Conservation (phyloP, 2,113 vertebrate species). For the Phylloscopus whistleri region DNA sequence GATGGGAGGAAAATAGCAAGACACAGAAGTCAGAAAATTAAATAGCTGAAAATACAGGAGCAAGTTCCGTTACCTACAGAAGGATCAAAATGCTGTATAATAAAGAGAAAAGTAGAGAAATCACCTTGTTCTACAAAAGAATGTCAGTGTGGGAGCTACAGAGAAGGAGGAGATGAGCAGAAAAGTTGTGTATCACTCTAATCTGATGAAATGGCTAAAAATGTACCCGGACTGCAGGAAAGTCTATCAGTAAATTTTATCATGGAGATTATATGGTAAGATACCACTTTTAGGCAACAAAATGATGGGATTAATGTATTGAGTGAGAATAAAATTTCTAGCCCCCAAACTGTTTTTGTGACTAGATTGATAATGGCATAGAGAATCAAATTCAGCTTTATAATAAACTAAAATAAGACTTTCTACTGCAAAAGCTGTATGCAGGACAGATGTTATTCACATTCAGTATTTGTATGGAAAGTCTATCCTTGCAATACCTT, state of each 20-base stretch:
- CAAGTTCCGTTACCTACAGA: background rate
- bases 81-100: background rate
- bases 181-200: background rate
- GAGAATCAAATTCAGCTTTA: background rate
- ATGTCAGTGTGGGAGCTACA: background rate
- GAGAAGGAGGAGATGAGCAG: background rate
- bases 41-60: background rate
- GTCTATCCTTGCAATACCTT: background rate
- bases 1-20: background rate
- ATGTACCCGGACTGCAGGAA: background rate
- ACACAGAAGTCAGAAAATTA: background rate
- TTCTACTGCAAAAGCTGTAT: background rate
- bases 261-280: background rate
- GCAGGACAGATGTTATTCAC: background rate
- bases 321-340: background rate
- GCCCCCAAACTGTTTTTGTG: background rate
- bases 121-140: background rate
- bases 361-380: background rate
- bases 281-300: background rate
- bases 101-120: background rate
- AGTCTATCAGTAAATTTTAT: background rate
- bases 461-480: background rate
- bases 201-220: conserved; percentile 29
- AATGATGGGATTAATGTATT: conserved; percentile 12
- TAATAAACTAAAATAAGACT: conserved; percentile 8